These are phyloP conservation scores for Monomorium pharaonis DNA, from an alignment of 1,140 invertebrate genomes.

Conservation along the genomic window DNA sequence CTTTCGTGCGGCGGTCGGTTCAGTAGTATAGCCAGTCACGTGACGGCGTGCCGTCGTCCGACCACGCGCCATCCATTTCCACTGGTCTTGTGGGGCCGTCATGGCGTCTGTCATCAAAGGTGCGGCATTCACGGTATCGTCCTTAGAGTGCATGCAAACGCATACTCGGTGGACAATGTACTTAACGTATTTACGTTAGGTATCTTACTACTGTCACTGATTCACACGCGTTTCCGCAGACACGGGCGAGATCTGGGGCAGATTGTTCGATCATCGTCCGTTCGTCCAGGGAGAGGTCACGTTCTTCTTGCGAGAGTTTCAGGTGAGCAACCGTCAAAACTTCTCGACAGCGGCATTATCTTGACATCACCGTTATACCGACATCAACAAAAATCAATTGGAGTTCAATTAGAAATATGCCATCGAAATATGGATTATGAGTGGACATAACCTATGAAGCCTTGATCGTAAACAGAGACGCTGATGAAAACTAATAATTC, in stretches of 20 bases:
- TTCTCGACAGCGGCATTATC: neutral
- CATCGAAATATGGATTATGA: neutral
- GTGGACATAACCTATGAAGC: neutral
- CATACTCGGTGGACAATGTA: neutral
- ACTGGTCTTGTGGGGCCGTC: conserved; percentile 48
- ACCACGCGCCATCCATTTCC: conserved; percentile 5
- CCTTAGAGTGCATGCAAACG: conserved; percentile 33
- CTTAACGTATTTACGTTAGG: conserved; percentile 22
- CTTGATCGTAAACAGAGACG: neutral
- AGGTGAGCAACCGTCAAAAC: conserved; percentile 86
- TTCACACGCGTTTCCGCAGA: conserved; percentile 85
- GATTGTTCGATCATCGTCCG: conserved; percentile 93
- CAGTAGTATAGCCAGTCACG: conserved; percentile 8
- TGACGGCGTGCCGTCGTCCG: neutral
- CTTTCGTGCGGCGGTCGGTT: neutral
- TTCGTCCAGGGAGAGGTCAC: conserved; percentile 94
- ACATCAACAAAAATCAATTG: neutral
- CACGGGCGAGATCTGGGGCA: conserved; percentile 92
- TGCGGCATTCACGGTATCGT: conserved; percentile 67
- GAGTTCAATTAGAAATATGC: conserved; percentile 34
- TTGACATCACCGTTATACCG: neutral
- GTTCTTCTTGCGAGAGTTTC: conserved; percentile 93
- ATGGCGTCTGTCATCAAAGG: conserved; percentile 84
- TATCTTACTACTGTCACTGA: conserved; percentile 59
- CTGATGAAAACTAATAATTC: neutral